Percentiles rank a stretch among this genome's conserved stretches.
Conservation (phyloP, 2,888 invertebrate genomes). For the Apomyelois bistriatella region DNA sequence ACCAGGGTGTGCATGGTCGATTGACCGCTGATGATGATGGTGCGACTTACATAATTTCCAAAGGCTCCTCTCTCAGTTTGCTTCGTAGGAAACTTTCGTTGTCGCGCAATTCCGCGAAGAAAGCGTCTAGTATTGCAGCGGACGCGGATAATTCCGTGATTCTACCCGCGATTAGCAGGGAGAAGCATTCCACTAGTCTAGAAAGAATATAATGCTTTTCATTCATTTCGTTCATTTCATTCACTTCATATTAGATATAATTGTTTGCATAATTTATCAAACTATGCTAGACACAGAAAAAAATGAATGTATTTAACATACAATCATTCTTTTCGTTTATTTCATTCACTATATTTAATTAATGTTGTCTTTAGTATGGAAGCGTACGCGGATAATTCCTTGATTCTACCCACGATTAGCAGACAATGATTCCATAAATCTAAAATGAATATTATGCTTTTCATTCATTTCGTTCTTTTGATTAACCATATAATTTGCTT, state of each 20-base stretch:
- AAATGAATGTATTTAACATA: no score
- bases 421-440: conserved; percentile 44
- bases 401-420: conserved; percentile 28
- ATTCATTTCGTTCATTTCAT: no score
- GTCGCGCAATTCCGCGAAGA: conserved; percentile 29
- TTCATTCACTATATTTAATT: no score
- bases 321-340: no score
- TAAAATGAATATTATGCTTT: conserved; percentile 19
- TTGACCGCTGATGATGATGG: not conserved
- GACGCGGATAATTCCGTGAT: conserved; percentile 25
- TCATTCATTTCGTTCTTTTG: no score
- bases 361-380: conserved; percentile 25
- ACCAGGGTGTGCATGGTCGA: no score
- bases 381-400: conserved; percentile 26
- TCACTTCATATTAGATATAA: no score
- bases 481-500: no score
- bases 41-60: conserved; percentile 18
- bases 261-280: no score
- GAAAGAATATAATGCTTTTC: not conserved
- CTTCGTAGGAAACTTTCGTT: conserved; percentile 30
- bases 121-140: conserved; percentile 24
- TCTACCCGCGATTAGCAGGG: conserved; percentile 31
- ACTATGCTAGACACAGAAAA: no score
- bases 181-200: conserved; percentile 45
- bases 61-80: conserved; percentile 33